These are phyloP conservation scores for Drosophila bocqueti DNA, from an alignment of 1,140 invertebrate genomes.

Conservation along the genomic window DNA sequence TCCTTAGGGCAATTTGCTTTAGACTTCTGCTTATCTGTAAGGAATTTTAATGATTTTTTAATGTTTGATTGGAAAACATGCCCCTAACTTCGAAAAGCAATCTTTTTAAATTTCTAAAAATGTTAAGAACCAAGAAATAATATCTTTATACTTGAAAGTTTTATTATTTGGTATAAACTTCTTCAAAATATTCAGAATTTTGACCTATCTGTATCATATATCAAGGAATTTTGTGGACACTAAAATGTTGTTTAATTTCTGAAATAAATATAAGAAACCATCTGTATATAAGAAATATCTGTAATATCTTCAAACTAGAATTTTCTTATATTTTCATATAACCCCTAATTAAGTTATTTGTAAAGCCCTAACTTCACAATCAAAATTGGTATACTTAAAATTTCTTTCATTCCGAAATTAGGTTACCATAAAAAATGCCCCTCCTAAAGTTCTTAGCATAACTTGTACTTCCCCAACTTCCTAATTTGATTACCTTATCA, in stretches of 20 bases:
- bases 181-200: neutral
- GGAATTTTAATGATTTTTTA: too few species aligned
- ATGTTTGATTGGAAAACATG: neutral
- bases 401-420: neutral
- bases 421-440: neutral
- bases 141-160: neutral
- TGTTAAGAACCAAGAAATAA: neutral
- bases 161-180: neutral
- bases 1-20: neutral
- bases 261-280: too few species aligned
- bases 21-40: neutral
- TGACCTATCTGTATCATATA: too few species aligned
- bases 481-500: conserved; percentile 3
- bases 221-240: too few species aligned
- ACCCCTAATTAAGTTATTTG: too few species aligned
- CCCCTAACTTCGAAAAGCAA: neutral
- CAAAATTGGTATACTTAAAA: neutral
- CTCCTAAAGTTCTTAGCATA: neutral
- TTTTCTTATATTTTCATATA: too few species aligned
- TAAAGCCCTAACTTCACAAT: neutral
- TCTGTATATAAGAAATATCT: too few species aligned
- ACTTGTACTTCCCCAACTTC: neutral
- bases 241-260: too few species aligned
- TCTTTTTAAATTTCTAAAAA: neutral
- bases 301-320: too few species aligned